Conservation (phyloP, 2,888 invertebrate genomes). For the Sesia bembeciformis region DNA sequence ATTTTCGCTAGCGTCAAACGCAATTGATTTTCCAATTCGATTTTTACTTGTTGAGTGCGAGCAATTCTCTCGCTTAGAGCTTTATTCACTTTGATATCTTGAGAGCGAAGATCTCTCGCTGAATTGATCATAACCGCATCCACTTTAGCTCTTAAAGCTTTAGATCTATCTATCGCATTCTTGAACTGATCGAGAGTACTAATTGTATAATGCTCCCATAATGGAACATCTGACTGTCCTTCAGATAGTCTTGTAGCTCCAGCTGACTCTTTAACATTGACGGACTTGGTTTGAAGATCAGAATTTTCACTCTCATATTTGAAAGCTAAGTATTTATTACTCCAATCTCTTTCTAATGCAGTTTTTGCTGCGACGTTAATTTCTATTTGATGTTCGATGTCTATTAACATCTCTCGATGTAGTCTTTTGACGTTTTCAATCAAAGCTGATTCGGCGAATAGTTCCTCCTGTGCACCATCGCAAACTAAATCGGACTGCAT, state of each 20-base stretch:
- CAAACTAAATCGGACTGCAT: conserved; percentile 83
- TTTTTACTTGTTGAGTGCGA: conserved; percentile 83
- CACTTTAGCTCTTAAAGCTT: conserved; percentile 79
- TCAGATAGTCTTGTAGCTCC: conserved; percentile 87
- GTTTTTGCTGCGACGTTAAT: conserved; percentile 85
- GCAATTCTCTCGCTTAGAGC: conserved; percentile 82
- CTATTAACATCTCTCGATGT: conserved; percentile 77
- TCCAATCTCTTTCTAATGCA: conserved; percentile 90
- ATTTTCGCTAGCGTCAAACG: conserved; percentile 60
- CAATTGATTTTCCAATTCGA: conserved; percentile 80
- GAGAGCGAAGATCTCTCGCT: conserved; percentile 84
- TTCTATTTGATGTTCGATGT: conserved; percentile 79
- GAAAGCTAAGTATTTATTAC: conserved; percentile 87
- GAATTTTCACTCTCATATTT: conserved; percentile 82
- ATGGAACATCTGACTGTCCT: conserved; percentile 87
- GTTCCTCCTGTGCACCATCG: conserved; percentile 83
- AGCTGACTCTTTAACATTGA: conserved; percentile 82
- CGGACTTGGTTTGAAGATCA: conserved; percentile 80
- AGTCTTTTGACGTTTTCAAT: conserved; percentile 80
- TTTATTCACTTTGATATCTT: conserved; percentile 86
- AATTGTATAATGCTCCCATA: conserved; percentile 87
- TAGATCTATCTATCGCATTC: conserved; percentile 81
- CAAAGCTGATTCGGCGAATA: conserved; percentile 81
- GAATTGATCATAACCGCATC: conserved; percentile 83
- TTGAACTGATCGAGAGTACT: conserved; percentile 84